Evolutionary conservation across 2,888 invertebrate species (phyloP).

Genomic region (Andrena dorsata): DNA sequence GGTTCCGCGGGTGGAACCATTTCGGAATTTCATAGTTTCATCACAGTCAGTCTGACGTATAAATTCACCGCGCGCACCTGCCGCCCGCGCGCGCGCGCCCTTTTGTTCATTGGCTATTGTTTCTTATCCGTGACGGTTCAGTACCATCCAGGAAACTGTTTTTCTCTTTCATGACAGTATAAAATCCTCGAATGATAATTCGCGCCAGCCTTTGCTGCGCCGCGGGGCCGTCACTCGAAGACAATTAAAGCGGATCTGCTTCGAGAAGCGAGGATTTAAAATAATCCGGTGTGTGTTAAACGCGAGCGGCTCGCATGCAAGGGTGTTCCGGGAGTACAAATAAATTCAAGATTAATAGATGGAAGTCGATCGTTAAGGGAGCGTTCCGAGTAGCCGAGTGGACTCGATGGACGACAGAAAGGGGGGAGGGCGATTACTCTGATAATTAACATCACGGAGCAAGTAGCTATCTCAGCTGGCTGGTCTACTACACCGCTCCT

Average conservation of each 20-base stretch:
- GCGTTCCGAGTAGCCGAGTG: constrained; percentile 33
- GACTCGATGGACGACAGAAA: constrained; percentile 21
- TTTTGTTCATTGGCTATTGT: constrained; percentile 57
- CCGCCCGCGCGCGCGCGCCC: constrained; percentile 26
- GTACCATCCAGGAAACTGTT: constrained; percentile 38
- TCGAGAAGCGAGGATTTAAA: not conserved
- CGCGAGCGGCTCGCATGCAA: not conserved
- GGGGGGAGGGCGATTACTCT: constrained; percentile 54
- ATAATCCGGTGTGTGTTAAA: not conserved
- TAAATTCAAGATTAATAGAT: constrained; percentile 20
- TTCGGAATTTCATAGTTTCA: constrained; percentile 65
- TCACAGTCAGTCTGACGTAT: constrained; percentile 65
- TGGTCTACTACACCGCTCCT: constrained; percentile 14
- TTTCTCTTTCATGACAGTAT: constrained; percentile 47
- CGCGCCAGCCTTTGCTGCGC: not conserved
- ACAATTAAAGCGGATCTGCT: not conserved
- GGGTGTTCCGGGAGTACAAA: not conserved
- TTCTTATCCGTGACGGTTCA: constrained; percentile 50
- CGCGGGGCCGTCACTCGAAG: not conserved
- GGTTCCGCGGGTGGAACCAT: constrained; percentile 37
- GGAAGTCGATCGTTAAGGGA: constrained; percentile 49
- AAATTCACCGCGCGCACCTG: constrained; percentile 67
- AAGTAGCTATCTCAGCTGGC: constrained; percentile 49
- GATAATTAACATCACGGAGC: constrained; percentile 70
- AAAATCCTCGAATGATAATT: constrained; percentile 30